A percentile compares a stretch with the other conserved stretches of the same genome.
Evolutionary conservation across 2,888 invertebrate species (phyloP).

Genomic region (Ophion slaviceki): DNA sequence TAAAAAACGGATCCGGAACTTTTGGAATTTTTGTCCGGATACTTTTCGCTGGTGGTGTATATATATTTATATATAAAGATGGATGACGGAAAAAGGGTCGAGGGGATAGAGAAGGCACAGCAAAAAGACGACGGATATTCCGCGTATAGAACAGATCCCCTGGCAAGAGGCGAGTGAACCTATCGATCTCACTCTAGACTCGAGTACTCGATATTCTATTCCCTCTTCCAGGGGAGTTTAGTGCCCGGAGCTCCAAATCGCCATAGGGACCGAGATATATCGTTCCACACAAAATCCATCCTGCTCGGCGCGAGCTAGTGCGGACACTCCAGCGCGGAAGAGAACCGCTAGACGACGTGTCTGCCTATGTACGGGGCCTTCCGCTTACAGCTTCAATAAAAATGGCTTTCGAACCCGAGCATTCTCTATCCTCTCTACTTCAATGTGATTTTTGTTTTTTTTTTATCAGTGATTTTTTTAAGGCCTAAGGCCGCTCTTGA

Average conservation of each 20-base stretch:
- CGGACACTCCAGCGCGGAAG: background rate
- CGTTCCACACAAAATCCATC: slow-evolving; percentile 25
- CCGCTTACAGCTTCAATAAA: background rate
- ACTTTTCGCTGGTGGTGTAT: no score
- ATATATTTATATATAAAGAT: no score
- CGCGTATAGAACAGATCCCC: background rate
- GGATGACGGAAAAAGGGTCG: slow-evolving; percentile 11
- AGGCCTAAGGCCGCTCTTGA: no score
- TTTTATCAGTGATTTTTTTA: no score
- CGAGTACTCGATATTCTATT: slow-evolving; percentile 69
- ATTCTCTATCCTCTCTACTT: no score
- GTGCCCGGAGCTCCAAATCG: slow-evolving; percentile 65
- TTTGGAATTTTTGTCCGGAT: no score
- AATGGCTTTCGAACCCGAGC: background rate
- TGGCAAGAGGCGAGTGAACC: slow-evolving; percentile 34
- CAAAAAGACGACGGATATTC: slow-evolving; percentile 24
- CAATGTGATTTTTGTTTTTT: no score
- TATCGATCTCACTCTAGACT: slow-evolving; percentile 58
- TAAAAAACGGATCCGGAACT: no score
- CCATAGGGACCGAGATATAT: slow-evolving; percentile 35
- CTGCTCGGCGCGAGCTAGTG: slow-evolving; percentile 20
- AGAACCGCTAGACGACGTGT: background rate
- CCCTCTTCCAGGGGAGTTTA: slow-evolving; percentile 76
- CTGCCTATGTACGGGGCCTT: background rate
- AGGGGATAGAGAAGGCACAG: slow-evolving; percentile 2